Evolutionary conservation across 2,113 vertebrate species (phyloP).

Genomic region (Crotalus horridus): DNA sequence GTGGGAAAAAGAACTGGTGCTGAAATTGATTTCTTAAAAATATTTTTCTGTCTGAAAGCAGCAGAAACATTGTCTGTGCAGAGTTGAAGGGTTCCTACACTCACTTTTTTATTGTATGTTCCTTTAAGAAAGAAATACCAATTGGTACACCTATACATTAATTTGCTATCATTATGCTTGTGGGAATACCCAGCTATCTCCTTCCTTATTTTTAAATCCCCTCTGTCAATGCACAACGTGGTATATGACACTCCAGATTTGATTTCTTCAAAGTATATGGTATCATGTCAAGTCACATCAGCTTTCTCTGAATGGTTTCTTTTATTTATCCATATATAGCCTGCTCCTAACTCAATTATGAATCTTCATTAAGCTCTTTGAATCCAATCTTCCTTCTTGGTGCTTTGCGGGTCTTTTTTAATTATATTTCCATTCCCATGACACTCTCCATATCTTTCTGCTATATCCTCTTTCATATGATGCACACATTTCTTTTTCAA

Average conservation of each 20-base stretch:
- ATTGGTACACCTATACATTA: fast-evolving
- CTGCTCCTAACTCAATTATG: neutral
- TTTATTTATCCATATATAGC: neutral
- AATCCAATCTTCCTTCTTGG: neutral
- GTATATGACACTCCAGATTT: neutral
- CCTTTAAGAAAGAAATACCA: neutral
- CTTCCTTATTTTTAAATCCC: neutral
- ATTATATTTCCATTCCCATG: neutral
- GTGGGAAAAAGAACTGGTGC: neutral
- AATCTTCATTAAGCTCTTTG: neutral
- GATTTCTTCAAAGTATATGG: neutral
- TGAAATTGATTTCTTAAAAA: neutral
- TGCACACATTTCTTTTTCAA: neutral
- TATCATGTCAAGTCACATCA: neutral
- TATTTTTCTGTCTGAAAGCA: neutral
- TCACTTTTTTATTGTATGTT: neutral
- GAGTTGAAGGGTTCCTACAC: neutral
- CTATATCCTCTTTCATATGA: neutral
- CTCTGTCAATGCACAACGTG: neutral
- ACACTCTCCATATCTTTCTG: neutral
- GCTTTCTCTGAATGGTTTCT: neutral
- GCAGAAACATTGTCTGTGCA: neutral
- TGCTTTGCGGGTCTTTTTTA: neutral
- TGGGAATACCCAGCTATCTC: neutral
- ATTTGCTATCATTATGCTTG: neutral